Evolutionary conservation across 2,888 invertebrate genomes (phyloP).

Genomic region (Malacosoma neustria): DNA sequence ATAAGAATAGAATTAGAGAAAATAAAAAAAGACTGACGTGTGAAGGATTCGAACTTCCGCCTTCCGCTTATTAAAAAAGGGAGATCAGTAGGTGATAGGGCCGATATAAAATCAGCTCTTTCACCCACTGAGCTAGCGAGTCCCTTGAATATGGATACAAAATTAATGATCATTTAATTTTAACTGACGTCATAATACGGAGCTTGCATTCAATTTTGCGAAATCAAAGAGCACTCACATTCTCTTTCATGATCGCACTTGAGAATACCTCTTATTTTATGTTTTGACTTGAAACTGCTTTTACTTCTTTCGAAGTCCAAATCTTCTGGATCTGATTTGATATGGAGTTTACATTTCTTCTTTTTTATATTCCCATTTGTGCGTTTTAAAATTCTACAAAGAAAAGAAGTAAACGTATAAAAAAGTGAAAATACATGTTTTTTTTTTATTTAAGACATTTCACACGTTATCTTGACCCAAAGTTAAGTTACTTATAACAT

Average conservation of each 20-base stretch:
- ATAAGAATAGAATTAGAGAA: no score
- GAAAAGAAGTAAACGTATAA: no score
- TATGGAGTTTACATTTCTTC: constrained; percentile 40
- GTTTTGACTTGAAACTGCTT: constrained; percentile 13
- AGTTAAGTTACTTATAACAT: no score
- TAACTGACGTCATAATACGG: no score
- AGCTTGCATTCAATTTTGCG: no score
- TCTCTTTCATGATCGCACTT: constrained; percentile 21
- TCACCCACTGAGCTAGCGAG: constrained; percentile 8
- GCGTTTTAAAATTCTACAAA: constrained; percentile 37
- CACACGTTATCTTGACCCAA: no score
- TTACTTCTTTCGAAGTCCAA: constrained; percentile 22
- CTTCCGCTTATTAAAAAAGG: constrained; percentile 9
- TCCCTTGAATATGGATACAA: neutral
- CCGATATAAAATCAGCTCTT: constrained; percentile 5
- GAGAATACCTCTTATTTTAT: constrained; percentile 20
- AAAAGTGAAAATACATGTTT: no score
- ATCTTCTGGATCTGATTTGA: constrained; percentile 39
- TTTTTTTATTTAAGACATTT: no score
- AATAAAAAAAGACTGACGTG: constrained; percentile 6
- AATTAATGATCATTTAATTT: no score
- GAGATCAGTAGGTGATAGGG: neutral
- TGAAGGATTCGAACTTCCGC: constrained; percentile 15
- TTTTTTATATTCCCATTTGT: constrained; percentile 34
- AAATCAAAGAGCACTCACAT: constrained; percentile 15